Conservation (phyloP, 2,113 vertebrate species). For the Illadopsis cleaveri region DNA sequence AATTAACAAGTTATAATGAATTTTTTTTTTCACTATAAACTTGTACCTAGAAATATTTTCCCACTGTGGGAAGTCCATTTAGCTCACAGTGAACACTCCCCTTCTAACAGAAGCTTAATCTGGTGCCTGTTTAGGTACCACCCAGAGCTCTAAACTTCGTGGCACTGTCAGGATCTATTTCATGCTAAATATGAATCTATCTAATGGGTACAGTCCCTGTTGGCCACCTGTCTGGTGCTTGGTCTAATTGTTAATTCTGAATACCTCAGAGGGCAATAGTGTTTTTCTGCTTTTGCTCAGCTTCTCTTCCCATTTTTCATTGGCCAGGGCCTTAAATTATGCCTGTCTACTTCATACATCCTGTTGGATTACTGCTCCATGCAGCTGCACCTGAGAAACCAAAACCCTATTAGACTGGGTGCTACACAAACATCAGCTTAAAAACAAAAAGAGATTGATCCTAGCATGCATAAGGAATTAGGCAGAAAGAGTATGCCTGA, state of each 20-base stretch:
- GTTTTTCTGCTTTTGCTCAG: neutral
- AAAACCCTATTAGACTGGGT: neutral
- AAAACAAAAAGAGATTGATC: neutral
- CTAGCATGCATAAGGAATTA: neutral
- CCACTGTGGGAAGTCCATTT: neutral
- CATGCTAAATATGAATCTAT: neutral
- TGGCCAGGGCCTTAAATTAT: neutral
- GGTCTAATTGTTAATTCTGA: neutral
- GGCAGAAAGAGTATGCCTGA: neutral
- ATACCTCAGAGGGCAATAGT: neutral
- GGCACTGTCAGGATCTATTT: neutral
- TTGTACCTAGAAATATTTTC: neutral
- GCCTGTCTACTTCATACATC: neutral
- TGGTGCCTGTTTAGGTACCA: neutral
- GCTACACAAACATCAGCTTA: neutral
- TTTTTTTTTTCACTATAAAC: neutral
- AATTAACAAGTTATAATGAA: neutral
- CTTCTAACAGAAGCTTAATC: neutral
- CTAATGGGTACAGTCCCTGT: neutral
- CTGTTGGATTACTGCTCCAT: neutral
- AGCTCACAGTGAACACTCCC: neutral
- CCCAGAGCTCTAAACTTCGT: neutral
- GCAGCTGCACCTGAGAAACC: neutral
- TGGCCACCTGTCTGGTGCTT: neutral
- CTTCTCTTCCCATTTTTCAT: neutral